phyloP scores from a whole-genome alignment of 2,888 invertebrate genomes.

The Cephus sareptanus region DNA sequence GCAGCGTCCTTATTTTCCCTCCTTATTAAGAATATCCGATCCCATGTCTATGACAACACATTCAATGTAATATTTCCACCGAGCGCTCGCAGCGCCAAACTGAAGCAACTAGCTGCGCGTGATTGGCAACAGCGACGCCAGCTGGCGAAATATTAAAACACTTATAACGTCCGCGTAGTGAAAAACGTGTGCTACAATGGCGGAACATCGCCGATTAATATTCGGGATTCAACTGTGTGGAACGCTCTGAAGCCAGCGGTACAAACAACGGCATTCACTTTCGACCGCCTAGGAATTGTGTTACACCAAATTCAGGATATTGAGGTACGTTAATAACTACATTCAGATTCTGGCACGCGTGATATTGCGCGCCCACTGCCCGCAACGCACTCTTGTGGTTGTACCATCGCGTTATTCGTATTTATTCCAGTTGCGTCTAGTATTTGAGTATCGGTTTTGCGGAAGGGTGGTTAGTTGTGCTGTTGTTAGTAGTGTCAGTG shows the following conservation, averaged over 20 bases:
- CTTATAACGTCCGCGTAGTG: constrained; percentile 14
- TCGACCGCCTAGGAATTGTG: not conserved
- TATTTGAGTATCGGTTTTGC: no score
- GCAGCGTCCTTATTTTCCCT: no score
- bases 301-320: constrained; percentile 36
- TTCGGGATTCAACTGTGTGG: constrained; percentile 41
- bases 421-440: no score
- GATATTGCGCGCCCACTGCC: not conserved
- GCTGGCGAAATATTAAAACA: constrained; percentile 28
- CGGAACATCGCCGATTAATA: constrained; percentile 42
- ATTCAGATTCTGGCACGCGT: constrained; percentile 1
- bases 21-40: no score
- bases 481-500: no score
- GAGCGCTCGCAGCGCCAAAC: no score
- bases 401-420: no score
- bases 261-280: not conserved
- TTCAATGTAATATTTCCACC: no score
- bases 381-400: no score
- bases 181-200: constrained; percentile 5
- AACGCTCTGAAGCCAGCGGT: constrained; percentile 35
- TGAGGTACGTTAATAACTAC: constrained; percentile 27
- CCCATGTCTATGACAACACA: no score
- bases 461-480: no score
- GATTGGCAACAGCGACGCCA: constrained; percentile 4
- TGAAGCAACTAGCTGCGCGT: no score